Conservation (phyloP, 2,113 vertebrate genomes). For the Pholis gunnellus region DNA sequence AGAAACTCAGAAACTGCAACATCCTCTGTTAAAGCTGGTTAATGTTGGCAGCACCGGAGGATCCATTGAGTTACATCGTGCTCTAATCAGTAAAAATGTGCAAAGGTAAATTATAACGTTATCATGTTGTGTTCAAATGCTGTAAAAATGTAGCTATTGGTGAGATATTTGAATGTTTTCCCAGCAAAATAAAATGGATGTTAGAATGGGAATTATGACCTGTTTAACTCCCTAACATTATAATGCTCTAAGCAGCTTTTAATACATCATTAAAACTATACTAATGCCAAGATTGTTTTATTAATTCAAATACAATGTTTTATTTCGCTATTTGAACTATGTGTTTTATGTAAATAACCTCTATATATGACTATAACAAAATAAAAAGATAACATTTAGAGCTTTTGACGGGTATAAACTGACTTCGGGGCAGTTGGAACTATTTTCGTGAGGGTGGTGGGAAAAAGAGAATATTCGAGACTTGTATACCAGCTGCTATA, state of each 20-base stretch:
- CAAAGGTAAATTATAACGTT: not conserved
- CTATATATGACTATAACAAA: not conserved
- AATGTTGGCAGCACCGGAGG: not conserved
- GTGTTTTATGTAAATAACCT: not conserved
- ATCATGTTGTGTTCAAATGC: too few relatives aligned
- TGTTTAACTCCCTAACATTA: too few relatives aligned
- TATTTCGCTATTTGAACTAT: not conserved
- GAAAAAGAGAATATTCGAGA: too few relatives aligned
- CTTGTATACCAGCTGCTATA: too few relatives aligned
- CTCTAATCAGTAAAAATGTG: not conserved
- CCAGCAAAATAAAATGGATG: not conserved
- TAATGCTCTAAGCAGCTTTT: too few relatives aligned
- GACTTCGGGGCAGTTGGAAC: not conserved
- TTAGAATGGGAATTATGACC: too few relatives aligned
- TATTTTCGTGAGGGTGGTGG: not conserved
- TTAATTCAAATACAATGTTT: not conserved
- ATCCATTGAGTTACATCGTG: not conserved
- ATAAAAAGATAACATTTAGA: not conserved
- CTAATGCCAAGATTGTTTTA: not conserved
- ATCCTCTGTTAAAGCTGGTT: not conserved
- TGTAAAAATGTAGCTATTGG: not conserved
- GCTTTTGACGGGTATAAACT: too few relatives aligned
- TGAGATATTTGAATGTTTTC: not conserved
- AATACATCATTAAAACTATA: not conserved
- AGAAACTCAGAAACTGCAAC: not conserved